Conservation (phyloP, 2,888 invertebrate genomes). For the Rhaphigaster nebulosa region DNA sequence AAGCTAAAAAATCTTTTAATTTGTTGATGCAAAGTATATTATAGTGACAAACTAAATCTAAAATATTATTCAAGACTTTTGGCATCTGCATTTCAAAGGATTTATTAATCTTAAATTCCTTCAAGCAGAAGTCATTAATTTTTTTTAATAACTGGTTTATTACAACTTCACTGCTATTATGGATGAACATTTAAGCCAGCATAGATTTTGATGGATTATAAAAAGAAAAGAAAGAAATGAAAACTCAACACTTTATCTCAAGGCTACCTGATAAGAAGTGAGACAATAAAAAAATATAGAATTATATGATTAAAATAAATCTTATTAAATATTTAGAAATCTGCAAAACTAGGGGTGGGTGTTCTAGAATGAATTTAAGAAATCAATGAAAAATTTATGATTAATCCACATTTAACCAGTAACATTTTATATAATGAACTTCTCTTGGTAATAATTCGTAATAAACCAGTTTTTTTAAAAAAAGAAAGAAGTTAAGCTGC, state of each 20-base stretch:
- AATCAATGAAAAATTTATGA: neutral
- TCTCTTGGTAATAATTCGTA: too few species aligned
- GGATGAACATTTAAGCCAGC: neutral
- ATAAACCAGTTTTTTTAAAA: too few species aligned
- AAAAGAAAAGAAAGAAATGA: neutral
- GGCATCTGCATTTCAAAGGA: neutral
- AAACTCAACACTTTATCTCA: conserved; percentile 19
- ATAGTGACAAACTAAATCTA: too few species aligned
- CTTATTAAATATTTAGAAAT: neutral
- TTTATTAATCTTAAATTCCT: neutral
- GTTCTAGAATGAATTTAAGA: neutral
- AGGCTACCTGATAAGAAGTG: neutral
- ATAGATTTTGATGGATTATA: neutral
- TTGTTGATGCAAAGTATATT: too few species aligned
- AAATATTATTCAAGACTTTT: neutral
- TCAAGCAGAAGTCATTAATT: neutral
- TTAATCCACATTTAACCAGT: too few species aligned
- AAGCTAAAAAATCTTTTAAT: too few species aligned
- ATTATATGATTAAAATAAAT: conserved; percentile 33
- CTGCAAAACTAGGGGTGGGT: too few species aligned
- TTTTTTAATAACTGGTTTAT: neutral
- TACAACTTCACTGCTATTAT: neutral
- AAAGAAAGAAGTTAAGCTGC: too few species aligned
- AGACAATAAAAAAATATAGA: conserved; percentile 29
- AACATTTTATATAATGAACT: too few species aligned